A percentile compares a stretch with the other conserved stretches of the same genome.
These are phyloP conservation scores for Machimus rusticus DNA, from an alignment of 2,888 invertebrate genomes.

Conservation along the genomic window DNA sequence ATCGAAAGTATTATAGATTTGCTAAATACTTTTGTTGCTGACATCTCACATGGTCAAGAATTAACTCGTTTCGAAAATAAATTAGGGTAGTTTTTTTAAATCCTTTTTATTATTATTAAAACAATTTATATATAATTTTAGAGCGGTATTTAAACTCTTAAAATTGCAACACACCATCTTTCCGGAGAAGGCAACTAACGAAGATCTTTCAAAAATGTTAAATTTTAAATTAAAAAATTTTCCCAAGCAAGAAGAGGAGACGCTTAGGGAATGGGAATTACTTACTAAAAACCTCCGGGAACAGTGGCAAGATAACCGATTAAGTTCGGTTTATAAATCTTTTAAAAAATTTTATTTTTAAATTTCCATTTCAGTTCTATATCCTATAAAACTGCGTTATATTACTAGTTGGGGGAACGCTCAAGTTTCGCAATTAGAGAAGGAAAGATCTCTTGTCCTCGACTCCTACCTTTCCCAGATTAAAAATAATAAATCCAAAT, in stretches of 20 bases:
- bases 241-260: background rate
- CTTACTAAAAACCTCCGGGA: background rate
- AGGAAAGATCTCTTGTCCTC: background rate
- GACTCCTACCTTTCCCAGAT: background rate
- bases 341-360: background rate
- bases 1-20: background rate
- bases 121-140: background rate
- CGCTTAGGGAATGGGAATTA: background rate
- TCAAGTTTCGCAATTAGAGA: background rate
- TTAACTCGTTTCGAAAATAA: background rate
- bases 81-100: background rate
- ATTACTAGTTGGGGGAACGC: background rate
- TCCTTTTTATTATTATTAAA: background rate
- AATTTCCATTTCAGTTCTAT: background rate
- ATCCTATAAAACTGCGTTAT: background rate
- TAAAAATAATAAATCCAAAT: background rate
- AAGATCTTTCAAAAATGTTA: background rate
- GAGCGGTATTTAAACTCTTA: background rate
- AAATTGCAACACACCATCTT: background rate
- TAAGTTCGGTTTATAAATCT: background rate
- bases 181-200: background rate
- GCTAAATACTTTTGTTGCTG: background rate
- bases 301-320: background rate
- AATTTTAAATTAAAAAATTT: background rate
- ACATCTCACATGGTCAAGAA: background rate